Evolutionary conservation across 1,140 invertebrate species (phyloP), one percentile per base, ranked within the genome.

Genomic region (Mactra quadrangularis): DNA sequence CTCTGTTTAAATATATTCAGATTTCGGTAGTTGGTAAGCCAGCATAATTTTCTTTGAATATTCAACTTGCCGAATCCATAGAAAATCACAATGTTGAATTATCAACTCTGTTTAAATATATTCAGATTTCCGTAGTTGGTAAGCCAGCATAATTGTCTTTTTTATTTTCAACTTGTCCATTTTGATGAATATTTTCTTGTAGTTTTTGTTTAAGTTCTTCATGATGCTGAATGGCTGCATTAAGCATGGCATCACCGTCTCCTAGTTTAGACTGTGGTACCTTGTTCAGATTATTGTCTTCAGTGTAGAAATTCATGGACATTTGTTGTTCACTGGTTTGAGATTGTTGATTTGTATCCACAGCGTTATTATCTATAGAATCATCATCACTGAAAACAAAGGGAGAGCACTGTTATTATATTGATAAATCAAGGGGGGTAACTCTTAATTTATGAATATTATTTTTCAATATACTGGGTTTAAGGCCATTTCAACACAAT

Each of bases 321-420:
- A 81, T 81, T 6, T 81, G 64, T 31, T 81, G 77, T 71, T 81
- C 77, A 55, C 66, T 50, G 3, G 19, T 47, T 25, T 52, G 64
- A 6, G 60, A 53, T 17, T 13, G 52, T 29, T 55, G 64, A 25
- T 19, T 60, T n/a, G 66, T 0, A 13, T 71, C 77, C 19, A 81
- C 55, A 33, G 52, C 64, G 60, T 81, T 81, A 35, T 81, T 41
- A 25, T 81, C 77, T 53, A 81, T 31, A 22, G 77, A 81, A 60
- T 81, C 77, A 29, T 81, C 77, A 60, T 81, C 77, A 70, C 77
- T 81, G 77, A 57, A 70, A 71, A n/a, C n/a, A n/a, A n/a, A n/a
- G n/a, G n/a, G n/a, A n/a, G n/a, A n/a, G n/a, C n/a, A n/a, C 11
- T 22, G 50, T n/a, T n/a, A n/a, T n/a, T n/a, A n/a, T n/a, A n/a